Evolutionary conservation across 1,140 invertebrate genomes (phyloP), one percentile per base, ranked within the genome.

Genomic region (Gryllus bimaculatus): DNA sequence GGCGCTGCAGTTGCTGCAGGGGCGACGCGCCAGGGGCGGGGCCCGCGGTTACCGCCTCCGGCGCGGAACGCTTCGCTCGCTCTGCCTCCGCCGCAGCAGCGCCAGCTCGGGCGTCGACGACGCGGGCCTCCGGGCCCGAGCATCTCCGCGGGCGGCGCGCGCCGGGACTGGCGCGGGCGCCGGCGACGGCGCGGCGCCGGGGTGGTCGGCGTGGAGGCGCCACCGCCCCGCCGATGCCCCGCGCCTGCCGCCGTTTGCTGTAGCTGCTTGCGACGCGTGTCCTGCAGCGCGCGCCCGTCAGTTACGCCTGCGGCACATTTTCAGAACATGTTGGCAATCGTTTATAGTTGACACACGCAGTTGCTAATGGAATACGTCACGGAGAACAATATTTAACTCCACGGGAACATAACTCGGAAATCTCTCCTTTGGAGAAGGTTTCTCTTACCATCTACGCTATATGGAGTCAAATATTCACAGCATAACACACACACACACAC

Each of bases 231-330:
- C 15, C 10, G 76, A 12, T 3, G 48, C 47, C 15, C 47, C 13
- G 39, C 76, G 20, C 48, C 47, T 1, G 1, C 13, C 13, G 13
- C n/a, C n/a, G 47, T 47, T 8, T 20, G 48, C 80, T 86, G 85
- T 12, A 84, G 83, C 81, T 92, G 91, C 86, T 94, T 94, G n/a
- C 93, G 91, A 85, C 90, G 91, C 73, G 90, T 89, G 82, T 93
- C 91, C 83, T 91, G 88, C 20, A 93, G 86, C n/a, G 93, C 91
- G 84, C 91, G 88, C 83, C 92, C 8, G 91, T 93, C 76, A 93
- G 87, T 85, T 94, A 94, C 0, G 91, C 91, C 81, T 93, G 54
- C 54, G 92, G 20, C 93, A 84, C 88, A 93, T 91, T 12, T 39
- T 39, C 26, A 39, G 26, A 39, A 39, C 1, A 39, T 39, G 26